Conservation (phyloP, 2,888 invertebrate genomes). For the Phyllotreta striolata region DNA sequence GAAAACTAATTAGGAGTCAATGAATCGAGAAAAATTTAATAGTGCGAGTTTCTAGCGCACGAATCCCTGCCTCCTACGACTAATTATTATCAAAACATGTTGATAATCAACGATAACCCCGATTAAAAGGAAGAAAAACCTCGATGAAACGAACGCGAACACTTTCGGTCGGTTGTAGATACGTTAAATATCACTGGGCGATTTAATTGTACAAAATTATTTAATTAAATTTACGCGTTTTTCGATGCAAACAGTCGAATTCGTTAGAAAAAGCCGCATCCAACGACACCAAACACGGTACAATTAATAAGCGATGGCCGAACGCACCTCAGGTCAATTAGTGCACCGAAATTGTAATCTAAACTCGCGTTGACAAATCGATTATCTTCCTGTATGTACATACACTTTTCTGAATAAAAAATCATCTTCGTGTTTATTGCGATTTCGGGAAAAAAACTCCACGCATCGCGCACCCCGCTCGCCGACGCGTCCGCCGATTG, state of each 20-base stretch:
- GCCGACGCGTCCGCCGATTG: not conserved
- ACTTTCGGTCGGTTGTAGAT: conserved; percentile 10
- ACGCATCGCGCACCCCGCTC: conserved; percentile 5
- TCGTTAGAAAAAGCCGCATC: conserved; percentile 44
- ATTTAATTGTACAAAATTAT: conserved; percentile 1
- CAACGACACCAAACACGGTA: conserved; percentile 60
- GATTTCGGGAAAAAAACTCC: conserved; percentile 21
- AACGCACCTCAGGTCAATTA: conserved; percentile 65
- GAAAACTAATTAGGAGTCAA: conserved; percentile 18
- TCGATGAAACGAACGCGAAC: conserved; percentile 22
- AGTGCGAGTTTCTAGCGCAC: conserved; percentile 32
- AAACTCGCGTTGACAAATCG: conserved; percentile 66
- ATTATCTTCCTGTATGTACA: conserved; percentile 60
- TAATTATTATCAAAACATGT: conserved; percentile 51
- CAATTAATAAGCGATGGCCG: conserved; percentile 52
- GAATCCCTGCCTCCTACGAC: conserved; percentile 28
- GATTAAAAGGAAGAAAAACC: conserved; percentile 23
- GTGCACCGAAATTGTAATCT: conserved; percentile 65
- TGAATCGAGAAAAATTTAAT: conserved; percentile 23
- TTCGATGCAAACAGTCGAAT: conserved; percentile 1
- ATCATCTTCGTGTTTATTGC: conserved; percentile 30
- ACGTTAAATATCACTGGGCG: conserved; percentile 25
- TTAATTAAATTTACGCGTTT: too few species aligned
- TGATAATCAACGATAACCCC: conserved; percentile 48
- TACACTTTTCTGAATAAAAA: conserved; percentile 49